A percentile compares a stretch with the other conserved stretches of the same genome.
phyloP scores from a whole-genome alignment of 1,140 invertebrate species.

The Drosophila equinoxialis region DNA sequence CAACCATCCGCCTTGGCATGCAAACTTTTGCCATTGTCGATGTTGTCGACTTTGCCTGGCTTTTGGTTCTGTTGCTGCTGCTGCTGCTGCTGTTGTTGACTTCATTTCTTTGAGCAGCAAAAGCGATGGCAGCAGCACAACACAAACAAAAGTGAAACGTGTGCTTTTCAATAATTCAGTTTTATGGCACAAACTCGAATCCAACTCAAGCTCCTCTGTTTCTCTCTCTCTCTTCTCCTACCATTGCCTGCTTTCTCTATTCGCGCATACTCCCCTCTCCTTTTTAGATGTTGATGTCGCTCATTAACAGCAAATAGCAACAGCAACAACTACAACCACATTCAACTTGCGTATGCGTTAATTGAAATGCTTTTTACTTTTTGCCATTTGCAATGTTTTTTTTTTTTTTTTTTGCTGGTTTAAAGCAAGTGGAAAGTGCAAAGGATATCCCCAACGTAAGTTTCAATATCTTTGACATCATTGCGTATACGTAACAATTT shows the following conservation, averaged over 20 bases:
- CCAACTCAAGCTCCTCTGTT: constrained; percentile 15
- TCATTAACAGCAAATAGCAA: constrained; percentile 50
- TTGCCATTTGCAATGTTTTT: constrained; percentile 30
- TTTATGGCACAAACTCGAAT: constrained; percentile 61
- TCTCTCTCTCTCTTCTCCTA: not conserved
- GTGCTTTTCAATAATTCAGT: constrained; percentile 68
- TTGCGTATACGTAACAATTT: too few species aligned
- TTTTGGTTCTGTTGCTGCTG: constrained; percentile 9
- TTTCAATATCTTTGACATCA: too few species aligned
- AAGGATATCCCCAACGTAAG: too few species aligned
- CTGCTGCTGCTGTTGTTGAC: constrained; percentile 61
- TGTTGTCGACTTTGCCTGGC: constrained; percentile 29
- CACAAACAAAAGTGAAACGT: constrained; percentile 64
- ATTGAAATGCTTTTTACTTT: constrained; percentile 66
- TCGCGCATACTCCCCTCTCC: not conserved
- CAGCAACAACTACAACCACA: constrained; percentile 15
- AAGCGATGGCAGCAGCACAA: constrained; percentile 42
- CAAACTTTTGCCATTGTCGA: constrained; percentile 43
- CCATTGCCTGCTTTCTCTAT: constrained; percentile 5
- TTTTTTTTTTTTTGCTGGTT: constrained; percentile 14
- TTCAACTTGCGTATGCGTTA: constrained; percentile 33
- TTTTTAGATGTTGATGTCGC: constrained; percentile 46
- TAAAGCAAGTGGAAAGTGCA: not conserved
- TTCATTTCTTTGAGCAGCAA: constrained; percentile 66
- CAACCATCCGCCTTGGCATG: constrained; percentile 11